These are phyloP conservation scores for Athene cunicularia DNA, from an alignment of 2,113 vertebrate genomes.

Conservation along the genomic window DNA sequence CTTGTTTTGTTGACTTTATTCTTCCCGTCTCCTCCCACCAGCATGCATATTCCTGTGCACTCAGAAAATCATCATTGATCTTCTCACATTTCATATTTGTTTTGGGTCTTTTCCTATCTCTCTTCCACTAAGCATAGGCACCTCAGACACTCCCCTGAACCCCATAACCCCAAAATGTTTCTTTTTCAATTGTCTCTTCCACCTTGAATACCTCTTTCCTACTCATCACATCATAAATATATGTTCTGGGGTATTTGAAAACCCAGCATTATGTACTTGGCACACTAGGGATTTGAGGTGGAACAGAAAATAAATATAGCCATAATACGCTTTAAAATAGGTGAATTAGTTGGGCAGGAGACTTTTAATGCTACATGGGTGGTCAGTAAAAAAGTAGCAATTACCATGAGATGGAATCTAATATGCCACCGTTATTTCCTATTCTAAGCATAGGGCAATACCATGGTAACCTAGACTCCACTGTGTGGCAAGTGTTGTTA, in stretches of 20 bases:
- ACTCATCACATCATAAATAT: slow-evolving; percentile 12
- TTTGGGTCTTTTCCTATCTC: not conserved
- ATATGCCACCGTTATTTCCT: slow-evolving; percentile 40
- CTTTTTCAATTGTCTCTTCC: slow-evolving; percentile 12
- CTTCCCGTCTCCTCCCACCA: not conserved
- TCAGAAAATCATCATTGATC: not conserved
- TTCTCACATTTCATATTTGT: not conserved
- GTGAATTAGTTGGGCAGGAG: slow-evolving; percentile 58
- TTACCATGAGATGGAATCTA: slow-evolving; percentile 43
- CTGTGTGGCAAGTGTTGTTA: slow-evolving; percentile 29
- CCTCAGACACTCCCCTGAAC: not conserved
- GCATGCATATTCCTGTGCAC: not conserved
- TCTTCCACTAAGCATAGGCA: not conserved
- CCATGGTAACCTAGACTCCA: slow-evolving; percentile 48
- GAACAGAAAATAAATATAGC: slow-evolving; percentile 42
- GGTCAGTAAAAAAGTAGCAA: slow-evolving; percentile 58
- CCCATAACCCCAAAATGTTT: not conserved
- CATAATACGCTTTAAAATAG: slow-evolving; percentile 50
- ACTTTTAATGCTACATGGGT: slow-evolving; percentile 41
- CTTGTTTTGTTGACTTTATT: not conserved
- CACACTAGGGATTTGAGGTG: slow-evolving; percentile 30
- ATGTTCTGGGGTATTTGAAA: slow-evolving; percentile 18
- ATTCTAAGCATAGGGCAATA: slow-evolving; percentile 17
- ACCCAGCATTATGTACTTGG: slow-evolving; percentile 41
- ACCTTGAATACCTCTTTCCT: not conserved